A percentile compares a stretch with the other conserved stretches of the same genome.
Conservation (phyloP, 2,888 invertebrate species). For the Drosophila sordidula region DNA sequence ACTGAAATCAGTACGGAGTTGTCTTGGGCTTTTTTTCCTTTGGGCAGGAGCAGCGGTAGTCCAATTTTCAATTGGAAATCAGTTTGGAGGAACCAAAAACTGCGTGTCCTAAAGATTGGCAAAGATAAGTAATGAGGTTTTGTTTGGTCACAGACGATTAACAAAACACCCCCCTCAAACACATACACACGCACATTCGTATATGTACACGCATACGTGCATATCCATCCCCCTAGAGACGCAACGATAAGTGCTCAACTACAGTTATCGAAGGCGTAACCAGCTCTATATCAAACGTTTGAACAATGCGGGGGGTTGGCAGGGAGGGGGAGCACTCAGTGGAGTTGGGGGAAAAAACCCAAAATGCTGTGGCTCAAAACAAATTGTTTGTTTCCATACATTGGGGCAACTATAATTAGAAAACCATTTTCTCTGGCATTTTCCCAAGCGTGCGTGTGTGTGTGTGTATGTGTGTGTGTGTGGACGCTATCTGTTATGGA, state of each 20-base stretch:
- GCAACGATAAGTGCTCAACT: slow-evolving; percentile 24
- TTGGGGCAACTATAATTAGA: slow-evolving; percentile 63
- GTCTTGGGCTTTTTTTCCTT: neutral
- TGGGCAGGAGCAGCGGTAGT: slow-evolving; percentile 16
- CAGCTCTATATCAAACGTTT: slow-evolving; percentile 38
- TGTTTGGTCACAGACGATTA: slow-evolving; percentile 44
- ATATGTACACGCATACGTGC: neutral
- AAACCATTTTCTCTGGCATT: slow-evolving; percentile 49
- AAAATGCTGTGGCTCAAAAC: slow-evolving; percentile 39
- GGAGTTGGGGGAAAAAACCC: slow-evolving; percentile 4
- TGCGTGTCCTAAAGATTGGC: slow-evolving; percentile 28
- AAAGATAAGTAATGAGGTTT: slow-evolving; percentile 23
- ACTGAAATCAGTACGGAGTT: slow-evolving; percentile 50
- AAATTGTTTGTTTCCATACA: slow-evolving; percentile 54
- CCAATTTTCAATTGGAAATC: slow-evolving; percentile 57
- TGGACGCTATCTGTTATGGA: slow-evolving; percentile 38
- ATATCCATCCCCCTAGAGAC: slow-evolving; percentile 20
- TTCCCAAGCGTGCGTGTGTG: slow-evolving; percentile 19
- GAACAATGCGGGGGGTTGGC: slow-evolving; percentile 2
- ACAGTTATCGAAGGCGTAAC: slow-evolving; percentile 48
- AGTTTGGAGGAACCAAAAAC: slow-evolving; percentile 23
- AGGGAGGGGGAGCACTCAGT: neutral
- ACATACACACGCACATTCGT: neutral
- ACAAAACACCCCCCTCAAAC: slow-evolving; percentile 8
- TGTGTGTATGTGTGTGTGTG: slow-evolving; percentile 1